Evolutionary conservation across 1,140 invertebrate genomes (phyloP).

Genomic region (Papilio polytes): DNA sequence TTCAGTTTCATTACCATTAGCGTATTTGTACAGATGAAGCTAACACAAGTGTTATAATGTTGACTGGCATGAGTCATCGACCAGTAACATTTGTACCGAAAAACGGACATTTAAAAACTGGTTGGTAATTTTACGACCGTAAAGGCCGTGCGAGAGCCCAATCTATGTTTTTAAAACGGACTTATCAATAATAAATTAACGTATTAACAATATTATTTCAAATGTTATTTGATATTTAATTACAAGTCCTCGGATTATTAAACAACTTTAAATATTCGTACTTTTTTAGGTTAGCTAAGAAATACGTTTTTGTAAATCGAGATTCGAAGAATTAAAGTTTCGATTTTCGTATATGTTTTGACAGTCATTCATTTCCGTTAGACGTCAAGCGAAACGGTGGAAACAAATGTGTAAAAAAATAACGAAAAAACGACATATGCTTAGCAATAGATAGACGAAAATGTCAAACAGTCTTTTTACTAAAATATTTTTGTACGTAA

Average conservation of each 20-base stretch:
- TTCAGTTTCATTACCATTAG: too few species aligned
- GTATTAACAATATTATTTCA: background rate
- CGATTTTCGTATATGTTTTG: background rate
- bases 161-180: background rate
- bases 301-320: background rate
- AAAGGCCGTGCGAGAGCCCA: background rate
- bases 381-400: background rate
- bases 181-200: conserved; percentile 1
- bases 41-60: background rate
- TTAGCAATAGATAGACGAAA: background rate
- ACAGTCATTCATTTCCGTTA: background rate
- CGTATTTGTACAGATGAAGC: background rate
- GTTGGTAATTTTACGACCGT: conserved; percentile 10
- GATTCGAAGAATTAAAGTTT: background rate
- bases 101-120: conserved; percentile 14
- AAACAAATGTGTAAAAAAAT: background rate
- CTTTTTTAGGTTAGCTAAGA: background rate
- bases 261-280: background rate
- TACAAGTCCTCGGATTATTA: background rate
- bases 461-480: background rate
- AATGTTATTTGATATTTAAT: background rate
- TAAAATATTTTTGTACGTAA: background rate
- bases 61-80: background rate
- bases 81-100: background rate
- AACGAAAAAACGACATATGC: background rate